A percentile compares a stretch with the other conserved stretches of the same genome.
These are phyloP conservation scores for Elymnias hypermnestra DNA, from an alignment of 1,140 invertebrate species.

Conservation along the genomic window DNA sequence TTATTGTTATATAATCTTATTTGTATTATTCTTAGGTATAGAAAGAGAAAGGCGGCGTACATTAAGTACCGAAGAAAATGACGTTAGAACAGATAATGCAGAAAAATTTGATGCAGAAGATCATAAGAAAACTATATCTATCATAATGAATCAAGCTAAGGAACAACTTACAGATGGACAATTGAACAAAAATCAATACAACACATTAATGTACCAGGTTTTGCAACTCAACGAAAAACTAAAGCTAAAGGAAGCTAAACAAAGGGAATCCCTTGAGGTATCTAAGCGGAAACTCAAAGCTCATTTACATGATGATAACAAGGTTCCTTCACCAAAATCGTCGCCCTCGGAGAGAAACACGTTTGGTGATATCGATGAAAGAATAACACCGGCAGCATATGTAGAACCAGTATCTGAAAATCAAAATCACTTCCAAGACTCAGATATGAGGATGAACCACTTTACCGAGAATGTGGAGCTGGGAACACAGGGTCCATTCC, in stretches of 20 bases:
- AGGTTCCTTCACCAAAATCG: conserved; percentile 56
- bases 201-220: conserved; percentile 86
- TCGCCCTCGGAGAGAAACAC: conserved; percentile 46
- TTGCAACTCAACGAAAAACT: conserved; percentile 86
- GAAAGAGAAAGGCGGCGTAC: conserved; percentile 59
- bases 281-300: conserved; percentile 62
- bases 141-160: conserved; percentile 89
- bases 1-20: not conserved
- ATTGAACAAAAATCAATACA: conserved; percentile 87
- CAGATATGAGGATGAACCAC: conserved; percentile 50
- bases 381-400: conserved; percentile 42
- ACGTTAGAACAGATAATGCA: conserved; percentile 67
- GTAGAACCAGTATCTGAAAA: conserved; percentile 33
- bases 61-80: conserved; percentile 69
- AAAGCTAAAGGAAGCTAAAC: conserved; percentile 85
- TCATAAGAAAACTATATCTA: conserved; percentile 81
- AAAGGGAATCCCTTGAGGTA: conserved; percentile 77
- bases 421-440: conserved; percentile 41
- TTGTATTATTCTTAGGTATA: conserved; percentile 33
- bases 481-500: conserved; percentile 30
- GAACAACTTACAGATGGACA: conserved; percentile 85
- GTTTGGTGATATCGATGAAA: conserved; percentile 75
- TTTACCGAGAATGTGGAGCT: conserved; percentile 27
- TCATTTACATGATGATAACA: conserved; percentile 55
- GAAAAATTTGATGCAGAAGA: conserved; percentile 77